Conservation (phyloP, 2,113 vertebrate species). For the zebrafish (Danio rerio) region GRCz12tu NC_133178.1:48148001-48148500, state of each 20-base stretch:
- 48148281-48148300: not conserved
- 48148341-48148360: not conserved
- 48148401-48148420: not conserved
- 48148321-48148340: not conserved
- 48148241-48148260: not conserved
- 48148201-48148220: not conserved
- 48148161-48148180: not conserved
- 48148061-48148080: not conserved
- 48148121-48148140: not conserved
- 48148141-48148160: not conserved
- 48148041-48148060: not conserved
- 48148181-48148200: not conserved
- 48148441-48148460: slow-evolving; percentile 16
- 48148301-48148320: not conserved
- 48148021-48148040: too few species aligned
- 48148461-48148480: slow-evolving; percentile 13
- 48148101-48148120: not conserved
- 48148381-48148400: not conserved
- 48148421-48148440: not conserved
- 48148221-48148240: not conserved
- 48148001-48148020: too few species aligned
- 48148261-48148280: not conserved
- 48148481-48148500: slow-evolving; percentile 16
- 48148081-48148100: slow-evolving; percentile 2
- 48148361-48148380: not conserved